These are phyloP conservation scores for Drosophila nigromelanica DNA, from an alignment of 1,140 invertebrate genomes.

Conservation along the genomic window DNA sequence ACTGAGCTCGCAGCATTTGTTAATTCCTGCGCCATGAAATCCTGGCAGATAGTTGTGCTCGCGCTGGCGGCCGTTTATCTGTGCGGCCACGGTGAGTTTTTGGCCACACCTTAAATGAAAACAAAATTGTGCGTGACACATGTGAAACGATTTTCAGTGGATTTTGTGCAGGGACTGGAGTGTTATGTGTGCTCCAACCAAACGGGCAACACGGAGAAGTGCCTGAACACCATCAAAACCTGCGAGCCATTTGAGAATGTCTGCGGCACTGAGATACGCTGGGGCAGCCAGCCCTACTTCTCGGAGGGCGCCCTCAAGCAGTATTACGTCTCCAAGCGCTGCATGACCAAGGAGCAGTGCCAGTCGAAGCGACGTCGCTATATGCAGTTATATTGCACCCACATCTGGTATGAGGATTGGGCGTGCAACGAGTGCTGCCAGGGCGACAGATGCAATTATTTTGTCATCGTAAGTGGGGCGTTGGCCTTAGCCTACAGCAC, in stretches of 20 bases:
- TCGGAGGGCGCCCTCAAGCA: slow-evolving; percentile 96
- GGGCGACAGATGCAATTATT: slow-evolving; percentile 98
- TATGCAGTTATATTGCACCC: slow-evolving; percentile 91
- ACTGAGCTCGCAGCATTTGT: not conserved
- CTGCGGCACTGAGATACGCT: slow-evolving; percentile 94
- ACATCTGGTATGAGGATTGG: slow-evolving; percentile 99
- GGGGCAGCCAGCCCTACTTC: slow-evolving; percentile 98
- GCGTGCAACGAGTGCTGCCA: slow-evolving; percentile 98
- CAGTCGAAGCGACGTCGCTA: slow-evolving; percentile 87
- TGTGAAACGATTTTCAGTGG: slow-evolving; percentile 43
- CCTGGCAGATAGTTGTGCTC: slow-evolving; percentile 61
- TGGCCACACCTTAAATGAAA: slow-evolving; percentile 59
- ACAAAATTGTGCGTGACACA: slow-evolving; percentile 7
- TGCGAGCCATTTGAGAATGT: slow-evolving; percentile 94
- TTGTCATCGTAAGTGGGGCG: slow-evolving; percentile 93
- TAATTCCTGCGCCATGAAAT: slow-evolving; percentile 34
- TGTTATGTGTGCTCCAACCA: slow-evolving; percentile 98
- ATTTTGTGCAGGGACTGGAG: slow-evolving; percentile 89
- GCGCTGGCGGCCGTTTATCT: slow-evolving; percentile 57
- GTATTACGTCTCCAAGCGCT: slow-evolving; percentile 96
- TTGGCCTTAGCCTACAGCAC: not conserved
- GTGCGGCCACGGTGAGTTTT: slow-evolving; percentile 57
- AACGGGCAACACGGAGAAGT: slow-evolving; percentile 96
- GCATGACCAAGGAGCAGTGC: slow-evolving; percentile 93
- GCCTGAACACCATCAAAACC: slow-evolving; percentile 94